Evolutionary conservation across 2,888 invertebrate genomes (phyloP), one percentile per base, ranked within the genome.

Genomic region (Sicus ferrugineus): DNA sequence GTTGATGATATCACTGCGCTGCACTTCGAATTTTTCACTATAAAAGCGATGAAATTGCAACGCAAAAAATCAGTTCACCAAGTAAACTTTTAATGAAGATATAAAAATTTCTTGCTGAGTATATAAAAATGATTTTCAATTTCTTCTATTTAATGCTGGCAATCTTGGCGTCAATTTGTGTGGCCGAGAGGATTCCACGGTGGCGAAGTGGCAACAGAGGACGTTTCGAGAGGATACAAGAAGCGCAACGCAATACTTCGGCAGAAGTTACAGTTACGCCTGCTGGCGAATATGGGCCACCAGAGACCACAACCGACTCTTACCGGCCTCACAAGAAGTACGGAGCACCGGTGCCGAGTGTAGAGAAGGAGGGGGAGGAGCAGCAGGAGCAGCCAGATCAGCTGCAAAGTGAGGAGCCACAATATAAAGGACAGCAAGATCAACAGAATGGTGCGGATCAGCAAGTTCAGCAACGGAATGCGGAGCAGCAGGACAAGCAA

Each of bases 261-360:
- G 26, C 34, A 14, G 34, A 7, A 14, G 34, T 14, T 7, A 34
- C 34, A 14, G 14, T 14, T 7, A 34, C 34, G 9, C 0, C 34
- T 34, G 42, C 42, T n/a, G 42, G 16, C 2, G 11, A 42, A 42
- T 16, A 11, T 52, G 54, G 23, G 6, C 11, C 26, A 28, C 2
- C 42, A 54, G 14, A 26, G 46, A 31, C 67, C 42, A 48, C 62
- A 65, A n/a, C n/a, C n/a, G n/a, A n/a, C n/a, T n/a, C n/a, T n/a
- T n/a, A n/a, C n/a, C n/a, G n/a, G 11, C 70, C 69, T 26, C 58
- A 56, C 7, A 59, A 68, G 7, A 23, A 26, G 1, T 56, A 63
- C 48, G 64, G 26, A 16, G 31, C 68, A 16, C 58, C 69, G 7
- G 28, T 7, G 31, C 34, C 52, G 16, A 64, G 23, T 23, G 26